Percentiles rank a stretch among this genome's conserved stretches.
These are phyloP conservation scores for Drosophila rellima DNA, from an alignment of 2,888 invertebrate species.

Conservation along the genomic window DNA sequence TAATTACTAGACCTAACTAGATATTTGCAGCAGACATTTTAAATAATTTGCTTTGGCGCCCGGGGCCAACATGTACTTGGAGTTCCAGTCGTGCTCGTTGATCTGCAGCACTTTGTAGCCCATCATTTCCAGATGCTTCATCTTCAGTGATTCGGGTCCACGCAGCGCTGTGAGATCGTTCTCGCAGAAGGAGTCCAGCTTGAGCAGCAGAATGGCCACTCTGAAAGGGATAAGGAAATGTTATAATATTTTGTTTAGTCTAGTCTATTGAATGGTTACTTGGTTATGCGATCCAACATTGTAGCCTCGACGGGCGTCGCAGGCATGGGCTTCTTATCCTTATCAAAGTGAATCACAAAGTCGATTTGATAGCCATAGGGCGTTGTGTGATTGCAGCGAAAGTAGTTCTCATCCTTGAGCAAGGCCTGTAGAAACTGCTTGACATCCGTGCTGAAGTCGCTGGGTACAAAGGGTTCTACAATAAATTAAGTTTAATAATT, in stretches of 20 bases:
- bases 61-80: slow-evolving; percentile 86
- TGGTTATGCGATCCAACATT: slow-evolving; percentile 83
- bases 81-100: slow-evolving; percentile 87
- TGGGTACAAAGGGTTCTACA: slow-evolving; percentile 59
- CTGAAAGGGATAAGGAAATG: slow-evolving; percentile 44
- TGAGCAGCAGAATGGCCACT: slow-evolving; percentile 85
- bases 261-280: slow-evolving; percentile 65
- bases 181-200: slow-evolving; percentile 85
- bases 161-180: slow-evolving; percentile 86
- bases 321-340: slow-evolving; percentile 73
- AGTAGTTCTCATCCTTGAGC: slow-evolving; percentile 77
- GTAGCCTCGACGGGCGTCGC: slow-evolving; percentile 76
- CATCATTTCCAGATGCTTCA: slow-evolving; percentile 88
- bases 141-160: slow-evolving; percentile 87
- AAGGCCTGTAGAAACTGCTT: slow-evolving; percentile 69
- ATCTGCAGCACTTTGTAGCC: slow-evolving; percentile 88
- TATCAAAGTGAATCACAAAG: slow-evolving; percentile 85
- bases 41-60: slow-evolving; percentile 86
- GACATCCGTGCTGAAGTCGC: slow-evolving; percentile 75
- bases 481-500: not conserved
- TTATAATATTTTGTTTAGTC: not conserved
- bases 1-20: slow-evolving; percentile 21
- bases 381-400: slow-evolving; percentile 84
- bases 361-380: slow-evolving; percentile 86
- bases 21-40: slow-evolving; percentile 83